Evolutionary conservation across 2,888 invertebrate genomes (phyloP).

Genomic region (Xylota segnis): DNA sequence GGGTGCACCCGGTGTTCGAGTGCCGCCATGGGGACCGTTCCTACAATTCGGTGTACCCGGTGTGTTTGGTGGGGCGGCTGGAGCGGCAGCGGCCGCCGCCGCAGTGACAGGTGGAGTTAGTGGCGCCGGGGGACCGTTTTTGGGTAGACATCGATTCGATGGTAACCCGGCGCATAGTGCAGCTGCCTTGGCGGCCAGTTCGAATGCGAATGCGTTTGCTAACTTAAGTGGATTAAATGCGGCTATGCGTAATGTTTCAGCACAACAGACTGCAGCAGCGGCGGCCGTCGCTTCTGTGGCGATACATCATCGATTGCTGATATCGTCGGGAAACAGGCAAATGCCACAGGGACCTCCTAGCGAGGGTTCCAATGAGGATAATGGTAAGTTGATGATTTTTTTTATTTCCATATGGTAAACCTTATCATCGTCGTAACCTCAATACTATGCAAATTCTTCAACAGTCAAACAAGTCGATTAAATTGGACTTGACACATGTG

Average conservation of each 20-base stretch:
- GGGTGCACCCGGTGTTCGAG: conserved; percentile 82
- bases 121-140: conserved; percentile 78
- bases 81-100: conserved; percentile 76
- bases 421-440: not conserved
- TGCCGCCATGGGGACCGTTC: conserved; percentile 83
- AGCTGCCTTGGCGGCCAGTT: conserved; percentile 82
- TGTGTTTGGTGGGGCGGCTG: conserved; percentile 81
- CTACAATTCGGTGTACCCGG: conserved; percentile 83
- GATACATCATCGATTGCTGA: conserved; percentile 83
- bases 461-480: not conserved
- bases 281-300: conserved; percentile 83
- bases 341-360: conserved; percentile 83
- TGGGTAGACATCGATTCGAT: conserved; percentile 82
- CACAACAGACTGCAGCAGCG: conserved; percentile 82
- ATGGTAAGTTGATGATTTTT: conserved; percentile 47
- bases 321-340: conserved; percentile 81
- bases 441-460: not conserved
- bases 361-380: conserved; percentile 83
- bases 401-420: not conserved
- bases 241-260: conserved; percentile 83
- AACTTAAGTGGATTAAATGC: conserved; percentile 83
- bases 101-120: conserved; percentile 58
- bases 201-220: conserved; percentile 82
- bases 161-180: conserved; percentile 80
- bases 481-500: not conserved